These are phyloP conservation scores for Paedocypris micromegethes DNA, from an alignment of 2,797 vertebrate species.

Conservation along the genomic window DNA sequence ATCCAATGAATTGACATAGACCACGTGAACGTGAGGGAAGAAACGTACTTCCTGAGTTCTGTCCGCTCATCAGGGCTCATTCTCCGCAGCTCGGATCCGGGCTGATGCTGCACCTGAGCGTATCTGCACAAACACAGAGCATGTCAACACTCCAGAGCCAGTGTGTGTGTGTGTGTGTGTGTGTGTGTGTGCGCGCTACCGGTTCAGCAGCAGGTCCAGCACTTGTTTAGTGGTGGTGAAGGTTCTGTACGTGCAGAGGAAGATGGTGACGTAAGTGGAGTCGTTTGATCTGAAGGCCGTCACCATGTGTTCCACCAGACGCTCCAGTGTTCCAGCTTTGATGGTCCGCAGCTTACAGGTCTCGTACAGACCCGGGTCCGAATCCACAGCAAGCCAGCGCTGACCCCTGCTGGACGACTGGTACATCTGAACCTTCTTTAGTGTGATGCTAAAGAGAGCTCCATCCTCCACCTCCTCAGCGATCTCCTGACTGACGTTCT, in stretches of 20 bases:
- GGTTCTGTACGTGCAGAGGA: slow-evolving; percentile 95
- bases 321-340: slow-evolving; percentile 93
- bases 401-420: slow-evolving; percentile 88
- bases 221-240: slow-evolving; percentile 92
- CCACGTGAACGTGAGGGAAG: neutral
- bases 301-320: slow-evolving; percentile 96
- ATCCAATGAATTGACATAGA: neutral
- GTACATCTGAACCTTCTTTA: slow-evolving; percentile 90
- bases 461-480: slow-evolving; percentile 95
- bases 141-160: too few species aligned
- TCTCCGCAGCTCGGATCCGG: slow-evolving; percentile 66
- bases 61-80: slow-evolving; percentile 69
- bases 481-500: slow-evolving; percentile 98
- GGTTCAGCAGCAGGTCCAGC: slow-evolving; percentile 92
- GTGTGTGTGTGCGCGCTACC: slow-evolving; percentile 59
- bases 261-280: slow-evolving; percentile 96
- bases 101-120: slow-evolving; percentile 70
- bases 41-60: slow-evolving; percentile 76
- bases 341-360: slow-evolving; percentile 94
- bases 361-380: slow-evolving; percentile 87
- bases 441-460: slow-evolving; percentile 92
- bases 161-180: neutral
- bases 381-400: slow-evolving; percentile 93
- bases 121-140: slow-evolving; percentile 61
- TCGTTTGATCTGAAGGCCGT: slow-evolving; percentile 92